A percentile compares a stretch with the other conserved stretches of the same genome.
These are phyloP conservation scores for Ostrea denselamellosa DNA, from an alignment of 1,140 invertebrate genomes.

Conservation along the genomic window DNA sequence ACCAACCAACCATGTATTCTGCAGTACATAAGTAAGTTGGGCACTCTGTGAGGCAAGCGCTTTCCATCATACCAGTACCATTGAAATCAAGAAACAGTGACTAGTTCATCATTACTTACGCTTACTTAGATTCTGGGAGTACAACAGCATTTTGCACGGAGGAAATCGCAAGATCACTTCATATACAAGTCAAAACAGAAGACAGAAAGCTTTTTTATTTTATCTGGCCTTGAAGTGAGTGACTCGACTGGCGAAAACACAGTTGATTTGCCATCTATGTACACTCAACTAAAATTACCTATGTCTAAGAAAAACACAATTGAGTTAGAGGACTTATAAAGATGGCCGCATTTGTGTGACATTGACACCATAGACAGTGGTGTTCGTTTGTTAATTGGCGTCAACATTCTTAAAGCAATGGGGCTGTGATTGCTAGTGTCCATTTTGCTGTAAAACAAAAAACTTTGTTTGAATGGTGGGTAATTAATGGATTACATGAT, in stretches of 20 bases:
- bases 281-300: not conserved
- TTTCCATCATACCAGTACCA: too few relatives aligned
- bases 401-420: slow-evolving; percentile 46
- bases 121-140: too few relatives aligned
- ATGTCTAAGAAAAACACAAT: slow-evolving; percentile 37
- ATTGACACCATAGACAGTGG: slow-evolving; percentile 40
- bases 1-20: too few relatives aligned
- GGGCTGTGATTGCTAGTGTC: slow-evolving; percentile 41
- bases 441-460: slow-evolving; percentile 13
- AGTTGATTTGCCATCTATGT: not conserved
- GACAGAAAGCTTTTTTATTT: not conserved
- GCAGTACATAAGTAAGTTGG: too few relatives aligned
- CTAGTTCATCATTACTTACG: too few relatives aligned
- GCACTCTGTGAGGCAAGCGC: too few relatives aligned
- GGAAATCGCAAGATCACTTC: too few relatives aligned
- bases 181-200: too few relatives aligned
- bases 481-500: slow-evolving; percentile 42
- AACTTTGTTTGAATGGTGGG: slow-evolving; percentile 51
- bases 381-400: slow-evolving; percentile 49
- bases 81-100: too few relatives aligned
- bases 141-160: too few relatives aligned
- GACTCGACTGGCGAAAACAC: not conserved
- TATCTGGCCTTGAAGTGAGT: slow-evolving; percentile 45
- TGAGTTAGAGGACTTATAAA: not conserved
- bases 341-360: slow-evolving; percentile 42